Evolutionary conservation across 1,140 invertebrate genomes (phyloP).

Genomic region (Micrasema longulum): DNA sequence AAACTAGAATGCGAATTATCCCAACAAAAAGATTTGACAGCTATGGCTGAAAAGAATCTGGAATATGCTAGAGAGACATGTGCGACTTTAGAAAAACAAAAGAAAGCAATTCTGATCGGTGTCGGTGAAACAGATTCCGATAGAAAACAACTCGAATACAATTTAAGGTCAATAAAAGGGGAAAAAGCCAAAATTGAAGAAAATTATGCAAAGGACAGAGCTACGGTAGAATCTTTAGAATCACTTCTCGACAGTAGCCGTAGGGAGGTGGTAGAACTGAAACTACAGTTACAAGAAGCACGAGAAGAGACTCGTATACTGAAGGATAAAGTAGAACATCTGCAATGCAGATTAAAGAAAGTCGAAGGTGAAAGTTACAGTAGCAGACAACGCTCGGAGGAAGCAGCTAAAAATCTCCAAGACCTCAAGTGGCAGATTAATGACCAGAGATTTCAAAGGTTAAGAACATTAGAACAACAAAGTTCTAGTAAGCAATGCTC

Average conservation of each 20-base stretch:
- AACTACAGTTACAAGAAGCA: constrained; percentile 65
- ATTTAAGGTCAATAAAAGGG: constrained; percentile 61
- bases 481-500: constrained; percentile 13
- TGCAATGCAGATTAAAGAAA: constrained; percentile 46
- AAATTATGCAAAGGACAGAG: constrained; percentile 58
- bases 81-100: constrained; percentile 60
- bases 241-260: constrained; percentile 63
- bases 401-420: constrained; percentile 49
- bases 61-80: constrained; percentile 65
- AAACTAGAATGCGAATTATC: constrained; percentile 64
- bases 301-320: constrained; percentile 64
- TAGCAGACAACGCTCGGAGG: constrained; percentile 43
- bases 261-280: constrained; percentile 64
- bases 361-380: constrained; percentile 45
- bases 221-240: constrained; percentile 62
- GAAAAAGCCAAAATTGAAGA: constrained; percentile 60
- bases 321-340: constrained; percentile 59
- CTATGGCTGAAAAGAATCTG: constrained; percentile 64
- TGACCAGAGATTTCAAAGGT: constrained; percentile 49
- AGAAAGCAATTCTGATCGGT: constrained; percentile 55
- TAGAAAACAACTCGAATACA: constrained; percentile 64
- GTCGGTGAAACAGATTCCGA: constrained; percentile 60
- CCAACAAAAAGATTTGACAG: constrained; percentile 62
- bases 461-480: constrained; percentile 8
- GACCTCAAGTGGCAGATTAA: constrained; percentile 51